phyloP scores from a whole-genome alignment of 2,888 invertebrate genomes.

The Octonoba sinensis region DNA sequence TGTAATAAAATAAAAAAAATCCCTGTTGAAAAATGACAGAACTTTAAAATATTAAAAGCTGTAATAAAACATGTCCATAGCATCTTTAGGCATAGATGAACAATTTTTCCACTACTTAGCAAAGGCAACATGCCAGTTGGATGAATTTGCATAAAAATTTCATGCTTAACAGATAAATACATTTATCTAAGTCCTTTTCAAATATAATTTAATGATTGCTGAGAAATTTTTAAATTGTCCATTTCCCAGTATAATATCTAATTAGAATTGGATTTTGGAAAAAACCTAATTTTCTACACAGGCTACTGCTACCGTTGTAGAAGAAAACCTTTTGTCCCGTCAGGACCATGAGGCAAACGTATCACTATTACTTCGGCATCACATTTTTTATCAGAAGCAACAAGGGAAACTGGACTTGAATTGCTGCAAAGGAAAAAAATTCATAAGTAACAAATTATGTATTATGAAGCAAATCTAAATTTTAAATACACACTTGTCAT shows the following conservation, averaged over 20 bases:
- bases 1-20: conserved; percentile 29
- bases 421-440: conserved; percentile 17
- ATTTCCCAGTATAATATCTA: conserved; percentile 25
- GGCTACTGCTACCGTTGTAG: conserved; percentile 61
- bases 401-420: conserved; percentile 24
- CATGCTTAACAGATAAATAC: conserved; percentile 32
- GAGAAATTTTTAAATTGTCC: conserved; percentile 25
- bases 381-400: conserved; percentile 12
- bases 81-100: conserved; percentile 19
- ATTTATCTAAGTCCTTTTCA: conserved; percentile 19
- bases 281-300: conserved; percentile 47
- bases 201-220: conserved; percentile 40
- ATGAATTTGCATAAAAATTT: conserved; percentile 34
- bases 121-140: conserved; percentile 12
- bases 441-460: not conserved
- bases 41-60: conserved; percentile 31
- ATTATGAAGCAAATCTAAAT: not conserved
- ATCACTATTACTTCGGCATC: conserved; percentile 48
- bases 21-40: conserved; percentile 5
- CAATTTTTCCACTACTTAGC: conserved; percentile 20
- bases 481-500: not conserved
- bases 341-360: conserved; percentile 65
- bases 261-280: conserved; percentile 24
- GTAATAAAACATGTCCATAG: conserved; percentile 31
- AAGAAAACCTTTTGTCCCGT: conserved; percentile 65